phyloP scores from a whole-genome alignment of 2,797 vertebrate species.

The Adrianichthys oophorus region DNA sequence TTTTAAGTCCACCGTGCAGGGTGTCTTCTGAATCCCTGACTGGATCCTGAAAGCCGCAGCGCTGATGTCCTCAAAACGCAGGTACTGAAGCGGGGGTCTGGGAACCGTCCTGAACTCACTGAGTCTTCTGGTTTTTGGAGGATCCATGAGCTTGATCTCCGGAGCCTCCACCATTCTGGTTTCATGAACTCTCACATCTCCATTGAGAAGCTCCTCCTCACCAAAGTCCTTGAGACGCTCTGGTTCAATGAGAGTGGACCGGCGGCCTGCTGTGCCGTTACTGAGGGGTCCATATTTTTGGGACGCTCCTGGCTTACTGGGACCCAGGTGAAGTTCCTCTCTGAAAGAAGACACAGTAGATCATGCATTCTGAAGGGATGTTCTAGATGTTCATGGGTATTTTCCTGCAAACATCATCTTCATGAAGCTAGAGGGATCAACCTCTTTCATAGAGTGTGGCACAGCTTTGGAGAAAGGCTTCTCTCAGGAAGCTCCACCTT shows the following conservation, averaged over 20 bases:
- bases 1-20: conserved; percentile 81
- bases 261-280: conserved; percentile 73
- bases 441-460: too few species aligned
- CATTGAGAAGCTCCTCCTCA: conserved; percentile 85
- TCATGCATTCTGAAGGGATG: too few species aligned
- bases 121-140: conserved; percentile 67
- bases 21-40: conserved; percentile 84
- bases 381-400: not conserved
- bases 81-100: conserved; percentile 68
- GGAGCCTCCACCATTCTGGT: conserved; percentile 68
- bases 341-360: conserved; percentile 47
- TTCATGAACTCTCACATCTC: conserved; percentile 78
- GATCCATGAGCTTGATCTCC: conserved; percentile 71
- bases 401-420: not conserved
- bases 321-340: conserved; percentile 71
- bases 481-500: not conserved
- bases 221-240: conserved; percentile 91
- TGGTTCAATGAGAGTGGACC: conserved; percentile 80
- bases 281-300: conserved; percentile 56
- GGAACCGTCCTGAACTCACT: conserved; percentile 59
- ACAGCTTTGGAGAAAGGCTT: too few species aligned
- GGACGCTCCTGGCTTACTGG: conserved; percentile 47
- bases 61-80: conserved; percentile 89
- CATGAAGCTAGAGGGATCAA: too few species aligned
- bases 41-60: conserved; percentile 89